Evolutionary conservation across 2,888 invertebrate genomes (phyloP).

Genomic region (Clanis bilineata): DNA sequence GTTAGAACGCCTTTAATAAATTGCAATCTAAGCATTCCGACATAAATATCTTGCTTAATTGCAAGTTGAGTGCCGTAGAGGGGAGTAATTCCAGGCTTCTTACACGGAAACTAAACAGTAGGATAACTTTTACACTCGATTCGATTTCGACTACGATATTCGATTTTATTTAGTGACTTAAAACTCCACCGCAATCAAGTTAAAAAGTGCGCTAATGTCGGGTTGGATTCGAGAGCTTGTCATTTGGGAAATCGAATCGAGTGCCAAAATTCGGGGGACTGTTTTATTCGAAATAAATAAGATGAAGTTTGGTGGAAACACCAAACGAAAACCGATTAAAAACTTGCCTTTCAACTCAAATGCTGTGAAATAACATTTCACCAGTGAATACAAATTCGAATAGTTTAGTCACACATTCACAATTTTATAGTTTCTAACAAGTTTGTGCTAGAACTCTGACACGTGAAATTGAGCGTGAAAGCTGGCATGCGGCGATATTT

Average conservation of each 20-base stretch:
- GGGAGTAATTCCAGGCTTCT: neutral
- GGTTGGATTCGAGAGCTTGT: no score
- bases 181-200: no score
- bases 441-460: conserved; percentile 36
- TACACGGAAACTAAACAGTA: neutral
- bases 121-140: no score
- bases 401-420: conserved; percentile 34
- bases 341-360: conserved; percentile 25
- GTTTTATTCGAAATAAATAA: neutral
- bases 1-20: conserved; percentile 1
- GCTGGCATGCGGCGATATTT: conserved; percentile 31
- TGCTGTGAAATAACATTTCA: neutral
- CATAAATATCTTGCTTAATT: conserved; percentile 9
- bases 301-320: neutral
- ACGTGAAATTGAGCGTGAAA: conserved; percentile 49
- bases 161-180: no score
- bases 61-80: neutral
- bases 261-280: no score
- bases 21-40: neutral
- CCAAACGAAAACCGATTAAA: conserved; percentile 20
- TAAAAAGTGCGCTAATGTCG: no score
- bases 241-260: no score
- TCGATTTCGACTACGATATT: no score
- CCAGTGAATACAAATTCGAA: neutral
- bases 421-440: conserved; percentile 32